Base-by-base conservation (phyloP, 2,113 vertebrate genomes). In the Sylvietta virens region DNA sequence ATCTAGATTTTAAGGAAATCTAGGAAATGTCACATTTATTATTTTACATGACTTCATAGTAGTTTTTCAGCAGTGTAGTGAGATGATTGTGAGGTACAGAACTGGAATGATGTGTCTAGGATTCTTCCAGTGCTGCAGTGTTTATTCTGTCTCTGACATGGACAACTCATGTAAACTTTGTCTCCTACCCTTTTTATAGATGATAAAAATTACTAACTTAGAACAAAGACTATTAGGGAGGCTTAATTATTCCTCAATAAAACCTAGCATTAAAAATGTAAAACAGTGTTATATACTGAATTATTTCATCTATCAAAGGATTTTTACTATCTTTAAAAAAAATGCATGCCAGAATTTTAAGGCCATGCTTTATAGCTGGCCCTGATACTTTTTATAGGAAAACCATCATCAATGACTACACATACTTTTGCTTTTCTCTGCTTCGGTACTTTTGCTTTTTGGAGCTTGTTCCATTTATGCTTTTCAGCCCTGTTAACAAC, bases 401-500 rank as follows among this genome's bases (percentile, higher is more conserved):
- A 88, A 33, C 22, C 26, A 12, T 64, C 80, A 70, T 13, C 44
- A 48, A 6, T 31, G 11, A 57, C 35, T 35, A 33, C 30, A 19
- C 12, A 31, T 70, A 85, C 95, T 82, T 95, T 95, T 66, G 77
- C 89, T 95, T 91, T 93, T 94, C 89, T 76, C 42, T 54, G 1
- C 53, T 44, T 60, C 45, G 73, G 5, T 17, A 56, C 44, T 96
- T 95, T 24, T 85, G 76, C 53, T 93, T 82, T 91, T 54, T 35
- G 61, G 27, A 64, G 56, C 69, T 24, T 62, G 37, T 30, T 94
- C 35, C 14, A 1, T 65, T 53, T 17, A 39, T 4, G 27, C 96
- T 88, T 91, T 91, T 53, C 83, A 61, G 67, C 42, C 7, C 71
- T 48, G 92, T 50, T 97, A 97, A 98, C 95, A 81, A 71, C 80